Evolutionary conservation across 1,140 invertebrate species (phyloP), one percentile per base, ranked within the genome.

Genomic region (Caenorhabditis brenneri): DNA sequence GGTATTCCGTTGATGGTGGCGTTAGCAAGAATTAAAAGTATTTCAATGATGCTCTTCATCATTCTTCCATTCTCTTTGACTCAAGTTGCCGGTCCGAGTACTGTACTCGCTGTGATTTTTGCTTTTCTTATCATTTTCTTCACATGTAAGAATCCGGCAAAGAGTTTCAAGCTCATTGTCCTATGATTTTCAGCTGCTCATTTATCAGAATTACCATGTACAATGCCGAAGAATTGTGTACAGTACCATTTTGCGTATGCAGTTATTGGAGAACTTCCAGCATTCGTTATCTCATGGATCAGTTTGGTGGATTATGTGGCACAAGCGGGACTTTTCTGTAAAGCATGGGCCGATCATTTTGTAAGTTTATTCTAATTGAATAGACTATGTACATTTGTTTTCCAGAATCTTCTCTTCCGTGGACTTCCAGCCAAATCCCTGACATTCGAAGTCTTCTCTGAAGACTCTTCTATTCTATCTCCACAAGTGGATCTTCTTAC

Each of bases 141-240:
- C 31, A 29, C 80, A 51, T 29, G 84, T 85, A 36, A 81, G 22
- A 9, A 22, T 80, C n/a, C 27, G 27, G n/a, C n/a, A n/a, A n/a
- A n/a, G n/a, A n/a, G n/a, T n/a, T 9, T 1, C 16, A 42, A n/a
- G 15, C 4, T n/a, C 12, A 24, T 27, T 39, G n/a, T n/a, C n/a
- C n/a, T n/a, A 29, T 69, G 16, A 42, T 51, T 86, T 80, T 82
- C 85, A 86, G 85, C 53, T 27, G 74, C 65, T 51, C 85, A 86
- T 42, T 39, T 79, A 27, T 55, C 69, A 15, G 85, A 86, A 53
- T 42, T 86, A 29, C 49, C 58, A 15, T 86, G 83, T 33, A 84
- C 85, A 1, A 69, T 85, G 46, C 85, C 85, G 6, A 86, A 86
- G 33, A 86, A 86, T 80, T 85, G 84, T 79, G 83, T 86, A 19